A percentile compares a stretch with the other conserved stretches of the same genome.
These are phyloP conservation scores for Pseudolaguvia tuberculata DNA, from an alignment of 2,113 vertebrate species.

Conservation along the genomic window DNA sequence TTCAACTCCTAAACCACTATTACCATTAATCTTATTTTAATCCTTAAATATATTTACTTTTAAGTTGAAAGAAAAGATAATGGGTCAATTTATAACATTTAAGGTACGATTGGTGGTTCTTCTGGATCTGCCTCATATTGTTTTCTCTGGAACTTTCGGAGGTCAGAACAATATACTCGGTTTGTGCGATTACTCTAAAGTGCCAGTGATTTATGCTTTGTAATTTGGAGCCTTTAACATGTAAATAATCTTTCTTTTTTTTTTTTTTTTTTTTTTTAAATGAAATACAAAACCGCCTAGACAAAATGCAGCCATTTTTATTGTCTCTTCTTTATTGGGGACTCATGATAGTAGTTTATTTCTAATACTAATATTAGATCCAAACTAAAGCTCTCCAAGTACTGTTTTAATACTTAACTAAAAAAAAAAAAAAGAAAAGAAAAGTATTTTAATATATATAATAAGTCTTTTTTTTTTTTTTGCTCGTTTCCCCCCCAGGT, in stretches of 20 bases:
- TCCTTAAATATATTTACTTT: slow-evolving; percentile 9
- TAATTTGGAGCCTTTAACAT: slow-evolving; percentile 8
- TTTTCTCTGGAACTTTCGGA: slow-evolving; percentile 4
- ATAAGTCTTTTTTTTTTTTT: too few relatives aligned
- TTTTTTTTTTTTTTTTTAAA: background rate
- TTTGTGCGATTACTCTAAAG: slow-evolving; percentile 6
- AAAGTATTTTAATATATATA: too few relatives aligned
- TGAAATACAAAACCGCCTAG: slow-evolving; percentile 3
- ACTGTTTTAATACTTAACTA: background rate
- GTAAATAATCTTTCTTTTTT: slow-evolving; percentile 16
- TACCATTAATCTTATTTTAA: slow-evolving; percentile 13
- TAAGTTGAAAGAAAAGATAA: background rate
- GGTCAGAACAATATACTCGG: background rate
- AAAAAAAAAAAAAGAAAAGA: too few relatives aligned
- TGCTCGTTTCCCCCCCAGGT: too few relatives aligned
- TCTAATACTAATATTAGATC: background rate
- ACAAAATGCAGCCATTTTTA: slow-evolving; percentile 12
- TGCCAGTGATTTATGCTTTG: slow-evolving; percentile 15
- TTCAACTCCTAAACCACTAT: background rate
- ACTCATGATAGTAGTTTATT: background rate
- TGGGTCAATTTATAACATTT: slow-evolving; percentile 2
- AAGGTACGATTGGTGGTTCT: background rate
- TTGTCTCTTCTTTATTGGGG: background rate
- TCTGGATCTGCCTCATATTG: background rate
- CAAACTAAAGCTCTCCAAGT: background rate